Base-by-base conservation (phyloP, 2,113 vertebrate species). In the Panthera uncia region DNA sequence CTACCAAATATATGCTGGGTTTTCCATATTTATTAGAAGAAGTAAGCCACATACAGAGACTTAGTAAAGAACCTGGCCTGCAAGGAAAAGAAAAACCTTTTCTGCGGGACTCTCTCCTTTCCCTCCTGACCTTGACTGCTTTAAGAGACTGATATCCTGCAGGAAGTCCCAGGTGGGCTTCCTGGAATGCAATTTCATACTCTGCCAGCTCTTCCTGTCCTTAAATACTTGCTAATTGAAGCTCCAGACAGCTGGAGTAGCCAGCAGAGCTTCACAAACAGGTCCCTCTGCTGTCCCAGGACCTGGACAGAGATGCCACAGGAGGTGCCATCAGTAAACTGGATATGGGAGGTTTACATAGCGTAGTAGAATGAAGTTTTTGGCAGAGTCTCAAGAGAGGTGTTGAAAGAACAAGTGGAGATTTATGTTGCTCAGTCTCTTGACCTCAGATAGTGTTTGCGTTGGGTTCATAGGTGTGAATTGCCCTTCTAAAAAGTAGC, bases 361-460 rank as follows among this genome's bases (percentile, higher is more conserved):
- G 50, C 0, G 0, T 3, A 66, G 73, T 79, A 81, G 84, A 71
- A 23, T 19, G 16, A 10, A 50, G 19, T 45, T 79, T 91, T 86
- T 55, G 95, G 78, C 91, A 92, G 48, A 21, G 66, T 33, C 89
- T 85, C 33, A 21, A 66, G 91, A 82, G 74, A 97, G 68, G 96
- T 92, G 86, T 80, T 95, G 91, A 97, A 93, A 97, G 91, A 63
- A 55, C 45, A 80, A 80, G 61, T 14, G 86, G 93, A 97, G 88
- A 96, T 78, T 85, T 82, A 57, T 86, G 82, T 92, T 89, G 86
- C 66, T 91, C n/a, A 48, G 1, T 25, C n/a, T 92, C 91, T 95
- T 91, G 55, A 91, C 93, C 66, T 93, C 66, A 79, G 23, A 66
- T 71, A 84, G 18, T 69, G 31, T 95, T 95, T 89, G 61, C 55